Base-by-base conservation (phyloP, 2,888 invertebrate genomes). In the Adineta ricciae region DNA sequence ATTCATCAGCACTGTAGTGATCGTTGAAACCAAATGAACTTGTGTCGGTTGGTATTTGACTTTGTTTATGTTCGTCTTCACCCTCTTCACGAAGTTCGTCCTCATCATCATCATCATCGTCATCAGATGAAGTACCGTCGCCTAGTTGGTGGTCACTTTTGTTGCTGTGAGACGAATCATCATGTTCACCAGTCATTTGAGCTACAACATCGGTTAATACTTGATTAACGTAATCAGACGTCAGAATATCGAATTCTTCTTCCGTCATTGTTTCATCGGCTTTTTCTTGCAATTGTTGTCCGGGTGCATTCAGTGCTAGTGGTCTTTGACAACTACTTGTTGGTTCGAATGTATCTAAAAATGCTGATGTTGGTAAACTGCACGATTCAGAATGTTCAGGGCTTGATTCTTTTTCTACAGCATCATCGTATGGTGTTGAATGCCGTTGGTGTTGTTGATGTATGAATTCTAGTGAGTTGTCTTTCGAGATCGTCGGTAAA, bases 1-100 rank as follows among this genome's bases (percentile, higher is more conserved):
- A 78, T 78, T 78, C 41, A 78, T 78, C 78, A 41, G 78, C 78
- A 78, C 78, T 78, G n/a, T 78, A 78, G 14, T n/a, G 78, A 78
- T 41, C 78, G n/a, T 21, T 41, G 24, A 78, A 5, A 78, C 78
- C n/a, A 32, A 32, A 64, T 64, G 64, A 32, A 41, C 78, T 78
- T 38, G 41, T 78, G n/a, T 78, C 78, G 0, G 78, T 78, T 78
- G 78, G 7, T 14, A 78, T 78, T 41, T 24, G 41, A 41, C 41
- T n/a, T 78, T 19, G 41, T n/a, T n/a, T 41, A n/a, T 21, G 24
- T 41, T 38, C 38, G 9, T 41, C 78, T 5, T 64, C 64, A 19
- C 32, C 64, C 0, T 46, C 46, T 46, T 46, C 46, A 46, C 11
- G 46, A 46, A 46, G 46, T 46, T 46, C 46, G 11, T 46, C 46